A percentile compares a stretch with the other conserved stretches of the same genome.
phyloP scores from a whole-genome alignment of 2,797 vertebrate species.

The Phrynocephalus vlangalii region DNA sequence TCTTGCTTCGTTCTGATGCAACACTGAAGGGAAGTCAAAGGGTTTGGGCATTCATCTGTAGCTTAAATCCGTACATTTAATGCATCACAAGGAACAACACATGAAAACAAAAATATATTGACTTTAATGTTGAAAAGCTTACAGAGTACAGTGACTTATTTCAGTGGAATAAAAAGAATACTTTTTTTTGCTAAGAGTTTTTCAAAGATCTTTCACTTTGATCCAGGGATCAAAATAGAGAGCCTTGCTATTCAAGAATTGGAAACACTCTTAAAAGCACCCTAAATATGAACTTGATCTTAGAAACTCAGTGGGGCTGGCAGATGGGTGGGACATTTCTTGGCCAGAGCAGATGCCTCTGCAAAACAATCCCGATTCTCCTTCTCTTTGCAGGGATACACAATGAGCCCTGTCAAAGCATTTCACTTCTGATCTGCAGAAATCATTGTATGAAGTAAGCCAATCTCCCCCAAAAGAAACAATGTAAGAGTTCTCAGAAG shows the following conservation, averaged over 20 bases:
- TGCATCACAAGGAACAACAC: background rate
- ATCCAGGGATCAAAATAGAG: background rate
- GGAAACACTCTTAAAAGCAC: background rate
- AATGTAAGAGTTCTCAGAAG: background rate
- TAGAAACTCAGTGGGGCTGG: background rate
- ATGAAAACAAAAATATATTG: background rate
- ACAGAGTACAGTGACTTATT: background rate
- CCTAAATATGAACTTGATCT: background rate
- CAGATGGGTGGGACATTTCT: no score
- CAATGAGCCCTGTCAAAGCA: constrained; percentile 2
- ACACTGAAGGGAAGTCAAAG: background rate
- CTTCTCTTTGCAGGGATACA: background rate
- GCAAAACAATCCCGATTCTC: background rate
- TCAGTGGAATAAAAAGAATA: background rate
- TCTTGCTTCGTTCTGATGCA: background rate
- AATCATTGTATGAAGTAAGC: background rate
- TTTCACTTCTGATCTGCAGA: background rate
- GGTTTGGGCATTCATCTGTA: no score
- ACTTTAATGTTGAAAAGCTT: background rate
- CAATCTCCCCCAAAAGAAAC: background rate
- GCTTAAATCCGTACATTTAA: background rate
- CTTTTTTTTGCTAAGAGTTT: background rate
- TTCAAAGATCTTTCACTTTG: background rate
- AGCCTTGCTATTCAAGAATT: background rate
- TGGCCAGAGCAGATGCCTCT: background rate